Base-by-base conservation (phyloP, 2,113 vertebrate species). In the Plectropomus leopardus region DNA sequence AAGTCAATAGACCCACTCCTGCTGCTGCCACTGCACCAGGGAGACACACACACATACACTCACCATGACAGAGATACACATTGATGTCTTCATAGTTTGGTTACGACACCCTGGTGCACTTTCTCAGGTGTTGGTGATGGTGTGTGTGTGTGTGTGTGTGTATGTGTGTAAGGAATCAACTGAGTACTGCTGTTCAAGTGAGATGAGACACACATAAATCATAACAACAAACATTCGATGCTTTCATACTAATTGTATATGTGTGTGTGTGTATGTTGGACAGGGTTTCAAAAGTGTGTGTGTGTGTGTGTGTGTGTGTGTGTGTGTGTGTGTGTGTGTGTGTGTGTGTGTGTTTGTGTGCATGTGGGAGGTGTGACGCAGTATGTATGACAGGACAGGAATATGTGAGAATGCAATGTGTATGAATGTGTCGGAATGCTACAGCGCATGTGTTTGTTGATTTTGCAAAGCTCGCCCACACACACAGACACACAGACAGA, bases 371-470 rank as follows among this genome's bases (percentile, higher is more conserved):
- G 53, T 73, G 85, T 87, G 81, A 78, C 30, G 69, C 64, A 76
- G 76, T 28, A 57, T 72, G 72, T 57, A 78, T 2, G 36, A 84
- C 63, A 76, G 67, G 69, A 78, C 50, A 74, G 21, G 48, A 80
- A 72, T 77, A 67, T 55, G 48, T 73, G 76, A 71, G 50, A 85
- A 68, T 54, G 57, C 42, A 67, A 68, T 75, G 36, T 55, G 28
- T 53, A 13, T 65, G 40, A 86, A 83, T 60, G 58, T 71, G 78
- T 75, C 5, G 4, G 48, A 55, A 69, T 34, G 71, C 68, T 61
- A 17, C 26, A 74, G 51, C 2, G 54, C 47, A 86, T 70, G 69
- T 84, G 78, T 23, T 63, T 68, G 72, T 76, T 73, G 82, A 88
- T 72, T 78, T 60, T 44, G 21, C 64, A 65, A 58, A 48, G 51